Evolutionary conservation across 1,140 invertebrate genomes (phyloP), one percentile per base, ranked within the genome.

Genomic region (Theocolax elegans): DNA sequence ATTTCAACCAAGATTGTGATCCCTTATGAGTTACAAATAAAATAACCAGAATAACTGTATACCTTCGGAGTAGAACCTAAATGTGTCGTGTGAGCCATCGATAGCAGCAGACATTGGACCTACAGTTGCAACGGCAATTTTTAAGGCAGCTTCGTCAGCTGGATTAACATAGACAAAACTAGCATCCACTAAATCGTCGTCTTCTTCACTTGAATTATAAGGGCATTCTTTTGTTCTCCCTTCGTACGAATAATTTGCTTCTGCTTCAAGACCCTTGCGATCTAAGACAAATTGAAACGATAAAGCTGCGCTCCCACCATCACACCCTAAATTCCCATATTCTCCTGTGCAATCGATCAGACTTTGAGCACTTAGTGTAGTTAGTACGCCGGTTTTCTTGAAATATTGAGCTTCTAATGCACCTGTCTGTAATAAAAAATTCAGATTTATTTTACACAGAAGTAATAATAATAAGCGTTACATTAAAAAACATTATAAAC

Each of bases 331-430:
- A 86, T 99, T 99, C 10, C 96, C 97, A 80, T 94, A 97, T 56
- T 89, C 89, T 1, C 77, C 76, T 1, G 96, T 97, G 81, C 98
- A 99, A 87, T 99, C 98, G 21, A 99, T 89, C 42, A 99, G 87
- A 83, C 99, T 98, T 87, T 99, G 97, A 87, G 99, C 97, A 74
- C 95, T 97, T 0, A 99, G 89, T 3, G 95, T 96, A 6, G 96
- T 89, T 13, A 99, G 87, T 72, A 91, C 89, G 48, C 93, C 93
- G 23, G 89, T 91, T 80, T 93, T 91, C 70, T 95, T 90, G 85
- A 94, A 97, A 83, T 97, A 93, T 85, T 99, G 97, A 13, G 94
- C 97, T 88, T 99, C 98, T 21, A 99, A 86, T 0, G 97, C 87
- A 23, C 97, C 98, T 72, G 96, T 98, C 91, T 95, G 6, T 27